A percentile compares a stretch with the other conserved stretches of the same genome.
phyloP scores from a whole-genome alignment of 1,140 invertebrate genomes.

The Portunus trituberculatus region DNA sequence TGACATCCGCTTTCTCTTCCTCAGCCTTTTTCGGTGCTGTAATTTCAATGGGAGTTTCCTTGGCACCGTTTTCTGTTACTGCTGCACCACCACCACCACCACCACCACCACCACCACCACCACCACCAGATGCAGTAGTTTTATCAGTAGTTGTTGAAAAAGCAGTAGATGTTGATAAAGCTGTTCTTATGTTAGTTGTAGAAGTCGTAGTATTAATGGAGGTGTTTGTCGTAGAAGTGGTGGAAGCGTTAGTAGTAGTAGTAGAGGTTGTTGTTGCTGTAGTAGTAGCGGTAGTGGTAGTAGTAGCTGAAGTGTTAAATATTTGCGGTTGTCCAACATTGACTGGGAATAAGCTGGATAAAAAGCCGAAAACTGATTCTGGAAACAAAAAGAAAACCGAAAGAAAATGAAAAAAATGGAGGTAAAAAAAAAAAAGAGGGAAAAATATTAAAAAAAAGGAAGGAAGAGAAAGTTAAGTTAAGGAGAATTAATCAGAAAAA shows the following conservation, averaged over 20 bases:
- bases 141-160: background rate
- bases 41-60: background rate
- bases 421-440: too few relatives aligned
- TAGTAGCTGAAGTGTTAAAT: background rate
- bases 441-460: background rate
- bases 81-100: background rate
- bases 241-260: background rate
- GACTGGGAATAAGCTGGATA: conserved; percentile 33
- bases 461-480: background rate
- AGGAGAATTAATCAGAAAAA: background rate
- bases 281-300: background rate
- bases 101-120: background rate
- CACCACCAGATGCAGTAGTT: background rate
- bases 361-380: conserved; percentile 53
- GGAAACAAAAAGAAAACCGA: background rate
- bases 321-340: background rate
- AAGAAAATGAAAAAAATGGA: background rate
- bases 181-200: background rate
- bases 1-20: conserved; percentile 21
- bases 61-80: background rate
- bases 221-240: background rate
- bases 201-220: background rate
- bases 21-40: background rate
- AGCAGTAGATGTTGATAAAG: background rate
- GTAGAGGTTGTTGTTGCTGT: conserved; percentile 40